These are phyloP conservation scores for Alouatta palliata DNA, from an alignment of 2,113 vertebrate species.

Conservation along the genomic window DNA sequence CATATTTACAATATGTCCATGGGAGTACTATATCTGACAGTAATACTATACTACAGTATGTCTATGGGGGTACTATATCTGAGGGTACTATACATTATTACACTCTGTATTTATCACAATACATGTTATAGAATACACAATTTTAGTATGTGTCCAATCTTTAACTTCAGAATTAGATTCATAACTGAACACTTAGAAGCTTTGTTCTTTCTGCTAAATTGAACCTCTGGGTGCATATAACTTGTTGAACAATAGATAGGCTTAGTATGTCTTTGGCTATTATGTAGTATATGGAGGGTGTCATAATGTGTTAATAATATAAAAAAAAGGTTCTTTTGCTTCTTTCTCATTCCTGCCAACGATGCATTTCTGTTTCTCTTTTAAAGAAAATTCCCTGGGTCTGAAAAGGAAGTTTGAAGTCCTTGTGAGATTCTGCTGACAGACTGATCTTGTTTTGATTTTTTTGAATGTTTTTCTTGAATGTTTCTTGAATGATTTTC, in stretches of 20 bases:
- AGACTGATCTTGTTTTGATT: background rate
- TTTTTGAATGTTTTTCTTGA: background rate
- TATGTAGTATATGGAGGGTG: background rate
- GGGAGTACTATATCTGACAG: background rate
- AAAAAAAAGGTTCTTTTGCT: background rate
- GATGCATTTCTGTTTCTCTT: background rate
- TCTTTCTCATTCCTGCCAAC: background rate
- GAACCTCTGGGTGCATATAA: background rate
- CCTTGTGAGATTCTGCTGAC: background rate
- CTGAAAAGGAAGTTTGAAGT: slow-evolving; percentile 22
- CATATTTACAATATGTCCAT: background rate
- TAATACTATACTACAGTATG: background rate
- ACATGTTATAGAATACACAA: background rate
- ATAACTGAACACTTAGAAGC: background rate
- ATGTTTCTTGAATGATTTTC: too few species aligned
- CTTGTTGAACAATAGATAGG: background rate
- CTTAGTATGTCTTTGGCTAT: background rate
- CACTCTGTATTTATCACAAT: background rate
- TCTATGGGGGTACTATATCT: background rate
- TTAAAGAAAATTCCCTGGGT: background rate
- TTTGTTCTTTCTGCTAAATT: background rate
- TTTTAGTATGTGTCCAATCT: background rate
- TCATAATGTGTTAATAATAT: background rate
- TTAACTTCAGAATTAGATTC: slow-evolving; percentile 18
- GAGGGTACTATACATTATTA: background rate